These are phyloP conservation scores for Trogon melanurus DNA, from an alignment of 2,113 vertebrate genomes.

Conservation along the genomic window DNA sequence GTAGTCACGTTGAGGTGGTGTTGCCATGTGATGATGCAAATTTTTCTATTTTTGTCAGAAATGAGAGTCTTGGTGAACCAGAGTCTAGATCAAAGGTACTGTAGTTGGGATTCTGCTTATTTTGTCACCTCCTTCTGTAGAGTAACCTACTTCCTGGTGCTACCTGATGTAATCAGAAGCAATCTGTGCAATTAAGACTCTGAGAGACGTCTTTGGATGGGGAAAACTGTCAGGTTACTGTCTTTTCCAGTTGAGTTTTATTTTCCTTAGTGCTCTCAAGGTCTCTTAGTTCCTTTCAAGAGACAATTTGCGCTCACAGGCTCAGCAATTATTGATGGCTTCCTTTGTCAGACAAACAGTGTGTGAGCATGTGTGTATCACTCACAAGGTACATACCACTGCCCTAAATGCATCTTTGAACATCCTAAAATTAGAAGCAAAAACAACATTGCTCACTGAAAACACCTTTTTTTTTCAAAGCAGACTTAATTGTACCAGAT, in stretches of 20 bases:
- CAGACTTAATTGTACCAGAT: background rate
- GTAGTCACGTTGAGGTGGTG: background rate
- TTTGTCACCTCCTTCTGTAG: slow-evolving; percentile 30
- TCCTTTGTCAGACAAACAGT: slow-evolving; percentile 31
- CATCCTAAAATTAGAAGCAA: background rate
- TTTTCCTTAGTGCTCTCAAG: background rate
- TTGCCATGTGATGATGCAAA: background rate
- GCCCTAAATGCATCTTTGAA: slow-evolving; percentile 21
- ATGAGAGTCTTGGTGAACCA: background rate
- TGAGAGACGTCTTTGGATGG: slow-evolving; percentile 14
- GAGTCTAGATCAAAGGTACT: slow-evolving; percentile 1
- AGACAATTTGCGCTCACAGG: background rate
- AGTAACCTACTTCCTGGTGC: slow-evolving; percentile 53
- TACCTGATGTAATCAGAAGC: slow-evolving; percentile 9
- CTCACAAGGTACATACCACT: background rate
- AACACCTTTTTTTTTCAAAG: background rate
- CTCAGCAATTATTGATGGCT: slow-evolving; percentile 55
- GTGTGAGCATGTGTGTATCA: background rate
- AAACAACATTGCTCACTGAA: background rate
- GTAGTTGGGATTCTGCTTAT: background rate
- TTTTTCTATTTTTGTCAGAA: slow-evolving; percentile 20
- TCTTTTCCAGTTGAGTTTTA: slow-evolving; percentile 11
- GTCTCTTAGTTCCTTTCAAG: slow-evolving; percentile 35
- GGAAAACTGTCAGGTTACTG: slow-evolving; percentile 41
- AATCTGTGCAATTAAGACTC: slow-evolving; percentile 50